A percentile compares a stretch with the other conserved stretches of the same genome.
These are phyloP conservation scores for Pogonophryne albipinna DNA, from an alignment of 2,797 vertebrate species.

Conservation along the genomic window DNA sequence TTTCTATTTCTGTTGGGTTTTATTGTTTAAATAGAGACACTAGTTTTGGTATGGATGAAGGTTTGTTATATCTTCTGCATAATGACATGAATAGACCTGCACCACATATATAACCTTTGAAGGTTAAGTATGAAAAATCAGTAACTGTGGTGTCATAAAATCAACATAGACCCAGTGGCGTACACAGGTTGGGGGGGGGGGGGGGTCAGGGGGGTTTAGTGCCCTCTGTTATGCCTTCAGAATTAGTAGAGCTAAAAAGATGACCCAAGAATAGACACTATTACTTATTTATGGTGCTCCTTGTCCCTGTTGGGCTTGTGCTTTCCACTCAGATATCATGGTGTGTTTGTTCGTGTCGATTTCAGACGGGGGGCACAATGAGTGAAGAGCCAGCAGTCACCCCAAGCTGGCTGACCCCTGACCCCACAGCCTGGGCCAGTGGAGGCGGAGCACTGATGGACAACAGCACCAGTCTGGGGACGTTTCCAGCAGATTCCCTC, in stretches of 20 bases:
- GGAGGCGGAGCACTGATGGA: constrained; percentile 82
- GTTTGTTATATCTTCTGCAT: constrained; percentile 9
- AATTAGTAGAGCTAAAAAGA: background rate
- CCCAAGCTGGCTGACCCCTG: constrained; percentile 90
- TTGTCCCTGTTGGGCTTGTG: background rate
- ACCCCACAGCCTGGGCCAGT: constrained; percentile 87
- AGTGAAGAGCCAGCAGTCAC: constrained; percentile 92
- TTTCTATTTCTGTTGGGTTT: background rate
- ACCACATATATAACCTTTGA: background rate
- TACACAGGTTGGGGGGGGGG: constrained; percentile 8
- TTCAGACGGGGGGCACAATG: constrained; percentile 92
- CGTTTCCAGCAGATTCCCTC: constrained; percentile 84
- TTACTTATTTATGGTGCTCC: background rate
- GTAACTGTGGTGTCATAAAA: constrained; percentile 25
- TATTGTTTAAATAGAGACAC: constrained; percentile 1
- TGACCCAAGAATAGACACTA: background rate
- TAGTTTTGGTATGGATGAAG: background rate
- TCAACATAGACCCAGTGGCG: background rate
- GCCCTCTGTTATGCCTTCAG: constrained; percentile 3
- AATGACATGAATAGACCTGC: background rate
- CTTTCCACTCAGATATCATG: background rate
- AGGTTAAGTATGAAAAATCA: constrained; percentile 9
- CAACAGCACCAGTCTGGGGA: constrained; percentile 87
- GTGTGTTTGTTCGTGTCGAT: constrained; percentile 31
- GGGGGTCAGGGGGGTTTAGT: background rate